phyloP scores from a whole-genome alignment of 2,888 invertebrate species.

The Panzeria rudis region DNA sequence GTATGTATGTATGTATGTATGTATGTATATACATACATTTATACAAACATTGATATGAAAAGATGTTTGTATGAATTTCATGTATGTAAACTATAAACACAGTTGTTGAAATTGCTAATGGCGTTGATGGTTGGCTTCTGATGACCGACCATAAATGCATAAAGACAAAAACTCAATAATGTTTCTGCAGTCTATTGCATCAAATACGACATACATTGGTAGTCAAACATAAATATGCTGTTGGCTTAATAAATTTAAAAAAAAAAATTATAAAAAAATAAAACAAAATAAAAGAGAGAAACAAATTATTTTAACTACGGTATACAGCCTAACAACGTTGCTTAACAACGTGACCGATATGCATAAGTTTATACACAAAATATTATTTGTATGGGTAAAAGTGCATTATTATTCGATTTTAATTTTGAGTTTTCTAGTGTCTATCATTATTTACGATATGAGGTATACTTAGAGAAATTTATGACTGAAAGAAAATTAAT shows the following conservation, averaged over 20 bases:
- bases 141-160: constrained; percentile 57
- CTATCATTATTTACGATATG: constrained; percentile 11
- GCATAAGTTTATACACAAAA: not conserved
- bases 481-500: constrained; percentile 2
- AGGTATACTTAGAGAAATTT: constrained; percentile 45
- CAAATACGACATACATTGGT: not conserved
- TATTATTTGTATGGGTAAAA: constrained; percentile 21
- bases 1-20: not conserved
- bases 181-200: constrained; percentile 40
- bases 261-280: not conserved
- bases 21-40: not conserved
- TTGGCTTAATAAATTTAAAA: constrained; percentile 23
- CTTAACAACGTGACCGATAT: constrained; percentile 40
- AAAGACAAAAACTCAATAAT: constrained; percentile 64
- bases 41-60: not conserved
- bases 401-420: constrained; percentile 27
- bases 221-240: not conserved
- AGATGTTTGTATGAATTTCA: not conserved
- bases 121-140: constrained; percentile 59
- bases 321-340: not conserved
- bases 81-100: constrained; percentile 35
- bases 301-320: constrained; percentile 26
- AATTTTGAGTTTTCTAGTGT: constrained; percentile 31
- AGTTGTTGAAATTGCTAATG: constrained; percentile 53
- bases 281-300: constrained; percentile 17